Evolutionary conservation across 2,888 invertebrate species (phyloP).

Genomic region (Mythimna lalbum): DNA sequence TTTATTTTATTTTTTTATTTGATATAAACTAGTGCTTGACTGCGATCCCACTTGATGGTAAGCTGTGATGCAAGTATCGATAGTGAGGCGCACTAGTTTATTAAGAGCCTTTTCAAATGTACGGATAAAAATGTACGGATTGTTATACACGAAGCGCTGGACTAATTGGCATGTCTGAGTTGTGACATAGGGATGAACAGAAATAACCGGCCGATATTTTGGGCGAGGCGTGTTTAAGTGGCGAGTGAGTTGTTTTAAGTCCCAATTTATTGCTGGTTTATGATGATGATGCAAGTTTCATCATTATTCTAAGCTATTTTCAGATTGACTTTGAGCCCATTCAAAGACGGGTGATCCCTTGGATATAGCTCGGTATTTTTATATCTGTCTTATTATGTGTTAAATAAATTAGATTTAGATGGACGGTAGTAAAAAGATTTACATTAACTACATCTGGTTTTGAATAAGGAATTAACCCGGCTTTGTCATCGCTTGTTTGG

Average conservation of each 20-base stretch:
- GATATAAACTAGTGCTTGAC: too few relatives aligned
- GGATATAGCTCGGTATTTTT: constrained; percentile 6
- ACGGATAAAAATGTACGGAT: too few relatives aligned
- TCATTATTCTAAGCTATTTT: neutral
- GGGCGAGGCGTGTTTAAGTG: constrained; percentile 15
- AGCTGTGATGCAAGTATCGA: too few relatives aligned
- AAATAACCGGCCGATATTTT: constrained; percentile 33
- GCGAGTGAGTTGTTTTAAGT: neutral
- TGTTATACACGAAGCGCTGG: constrained; percentile 27
- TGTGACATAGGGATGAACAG: constrained; percentile 40
- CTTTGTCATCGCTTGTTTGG: too few relatives aligned
- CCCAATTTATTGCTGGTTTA: constrained; percentile 3
- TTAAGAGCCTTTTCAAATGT: too few relatives aligned
- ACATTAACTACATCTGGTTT: neutral
- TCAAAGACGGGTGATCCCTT: neutral
- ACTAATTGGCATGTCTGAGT: constrained; percentile 52
- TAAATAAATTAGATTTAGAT: neutral
- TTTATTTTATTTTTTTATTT: too few relatives aligned
- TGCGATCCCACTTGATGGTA: too few relatives aligned
- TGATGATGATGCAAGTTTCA: neutral
- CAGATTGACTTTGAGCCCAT: neutral
- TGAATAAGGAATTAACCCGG: neutral
- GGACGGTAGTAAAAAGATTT: too few relatives aligned
- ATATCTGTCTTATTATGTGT: neutral
- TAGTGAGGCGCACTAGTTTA: too few relatives aligned